Evolutionary conservation across 1,140 invertebrate genomes (phyloP).

Genomic region (Propsilocerus akamusi): DNA sequence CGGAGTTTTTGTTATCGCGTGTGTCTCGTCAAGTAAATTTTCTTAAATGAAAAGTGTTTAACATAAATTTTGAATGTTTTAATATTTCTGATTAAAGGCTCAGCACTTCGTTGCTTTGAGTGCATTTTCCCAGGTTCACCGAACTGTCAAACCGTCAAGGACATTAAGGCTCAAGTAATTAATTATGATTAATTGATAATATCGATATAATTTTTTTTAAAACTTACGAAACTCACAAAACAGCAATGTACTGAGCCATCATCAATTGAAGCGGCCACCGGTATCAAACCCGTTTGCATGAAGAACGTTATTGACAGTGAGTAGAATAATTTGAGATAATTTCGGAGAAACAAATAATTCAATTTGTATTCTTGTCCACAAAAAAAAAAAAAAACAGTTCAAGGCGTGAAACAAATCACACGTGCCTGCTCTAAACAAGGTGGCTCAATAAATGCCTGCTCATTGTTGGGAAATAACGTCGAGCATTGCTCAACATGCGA

Average conservation of each 20-base stretch:
- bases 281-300: neutral
- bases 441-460: neutral
- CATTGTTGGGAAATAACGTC: neutral
- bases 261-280: neutral
- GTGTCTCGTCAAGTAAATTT: slow-evolving; percentile 1
- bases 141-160: neutral
- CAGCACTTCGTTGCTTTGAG: neutral
- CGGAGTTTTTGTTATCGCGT: neutral
- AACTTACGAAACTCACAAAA: too few species aligned
- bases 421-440: neutral
- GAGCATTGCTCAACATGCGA: neutral
- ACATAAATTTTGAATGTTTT: neutral
- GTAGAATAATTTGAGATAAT: neutral
- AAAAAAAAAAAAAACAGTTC: neutral
- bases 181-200: neutral
- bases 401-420: neutral
- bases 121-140: neutral
- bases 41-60: too few species aligned
- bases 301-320: neutral
- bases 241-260: neutral
- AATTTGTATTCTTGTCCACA: neutral
- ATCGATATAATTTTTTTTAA: too few species aligned
- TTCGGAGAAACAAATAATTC: neutral
- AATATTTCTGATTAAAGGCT: neutral
- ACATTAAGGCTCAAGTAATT: neutral